Percentiles rank a stretch among this genome's conserved stretches.
Evolutionary conservation across 2,888 invertebrate genomes (phyloP).

Genomic region (Sabellastarte sp.): DNA sequence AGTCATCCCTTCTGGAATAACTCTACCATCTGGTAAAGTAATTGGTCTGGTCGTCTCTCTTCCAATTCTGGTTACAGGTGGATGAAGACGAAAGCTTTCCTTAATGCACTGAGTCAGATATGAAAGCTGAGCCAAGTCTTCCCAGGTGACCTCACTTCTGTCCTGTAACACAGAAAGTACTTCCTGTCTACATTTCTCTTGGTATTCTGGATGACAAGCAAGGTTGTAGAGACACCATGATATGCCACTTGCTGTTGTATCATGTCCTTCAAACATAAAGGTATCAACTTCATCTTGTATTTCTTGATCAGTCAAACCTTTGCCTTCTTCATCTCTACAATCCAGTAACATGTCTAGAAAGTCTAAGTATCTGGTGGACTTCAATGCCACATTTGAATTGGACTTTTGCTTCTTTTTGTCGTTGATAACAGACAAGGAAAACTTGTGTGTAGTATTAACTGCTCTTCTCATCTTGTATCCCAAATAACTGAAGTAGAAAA

Average conservation of each 20-base stretch:
- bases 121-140: neutral
- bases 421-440: too few relatives aligned
- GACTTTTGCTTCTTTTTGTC: too few relatives aligned
- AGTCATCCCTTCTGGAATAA: neutral
- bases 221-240: constrained; percentile 4
- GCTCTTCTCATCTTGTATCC: too few relatives aligned
- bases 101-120: neutral
- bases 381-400: too few relatives aligned
- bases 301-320: constrained; percentile 8
- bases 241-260: constrained; percentile 10
- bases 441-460: too few relatives aligned
- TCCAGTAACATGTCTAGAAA: constrained; percentile 10
- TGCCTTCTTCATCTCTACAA: neutral
- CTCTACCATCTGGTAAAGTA: neutral
- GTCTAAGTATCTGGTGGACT: constrained; percentile 5
- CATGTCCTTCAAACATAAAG: constrained; percentile 14
- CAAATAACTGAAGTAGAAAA: too few relatives aligned
- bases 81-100: neutral
- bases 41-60: neutral
- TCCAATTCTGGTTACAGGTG: neutral
- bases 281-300: constrained; percentile 11
- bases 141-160: neutral
- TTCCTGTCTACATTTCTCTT: neutral
- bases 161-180: neutral
- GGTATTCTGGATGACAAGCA: neutral